Conservation (phyloP, 2,797 vertebrate species). For the Notolabrus celidotus region DNA sequence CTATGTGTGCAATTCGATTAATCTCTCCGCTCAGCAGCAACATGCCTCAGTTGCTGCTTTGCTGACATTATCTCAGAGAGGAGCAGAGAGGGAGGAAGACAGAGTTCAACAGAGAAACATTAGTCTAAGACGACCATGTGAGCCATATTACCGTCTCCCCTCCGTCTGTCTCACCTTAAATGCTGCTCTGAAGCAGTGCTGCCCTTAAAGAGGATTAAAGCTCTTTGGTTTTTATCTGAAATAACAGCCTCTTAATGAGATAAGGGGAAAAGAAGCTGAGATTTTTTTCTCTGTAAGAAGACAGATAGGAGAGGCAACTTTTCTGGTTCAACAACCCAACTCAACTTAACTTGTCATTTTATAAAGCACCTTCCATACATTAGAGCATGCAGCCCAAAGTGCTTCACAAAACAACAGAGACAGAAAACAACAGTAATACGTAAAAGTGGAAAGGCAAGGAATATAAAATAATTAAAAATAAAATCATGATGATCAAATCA, state of each 20-base stretch:
- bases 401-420: too few relatives aligned
- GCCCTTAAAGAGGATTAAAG: slow-evolving; percentile 52
- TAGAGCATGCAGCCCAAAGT: too few relatives aligned
- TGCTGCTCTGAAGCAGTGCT: slow-evolving; percentile 20
- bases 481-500: too few relatives aligned
- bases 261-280: neutral
- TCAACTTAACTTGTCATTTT: too few relatives aligned
- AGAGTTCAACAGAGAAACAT: neutral
- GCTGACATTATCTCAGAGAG: slow-evolving; percentile 20
- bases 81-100: neutral
- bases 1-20: slow-evolving; percentile 53
- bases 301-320: too few relatives aligned
- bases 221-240: neutral
- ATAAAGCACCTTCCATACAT: too few relatives aligned
- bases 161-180: slow-evolving; percentile 25
- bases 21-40: slow-evolving; percentile 39
- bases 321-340: too few relatives aligned
- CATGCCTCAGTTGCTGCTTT: slow-evolving; percentile 28
- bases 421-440: too few relatives aligned
- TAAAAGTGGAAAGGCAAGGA: too few relatives aligned
- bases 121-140: slow-evolving; percentile 17
- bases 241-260: neutral
- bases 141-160: slow-evolving; percentile 27
- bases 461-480: too few relatives aligned
- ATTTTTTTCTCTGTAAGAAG: too few relatives aligned